Evolutionary conservation across 2,888 invertebrate species (phyloP).

Genomic region (Sicus ferrugineus): DNA sequence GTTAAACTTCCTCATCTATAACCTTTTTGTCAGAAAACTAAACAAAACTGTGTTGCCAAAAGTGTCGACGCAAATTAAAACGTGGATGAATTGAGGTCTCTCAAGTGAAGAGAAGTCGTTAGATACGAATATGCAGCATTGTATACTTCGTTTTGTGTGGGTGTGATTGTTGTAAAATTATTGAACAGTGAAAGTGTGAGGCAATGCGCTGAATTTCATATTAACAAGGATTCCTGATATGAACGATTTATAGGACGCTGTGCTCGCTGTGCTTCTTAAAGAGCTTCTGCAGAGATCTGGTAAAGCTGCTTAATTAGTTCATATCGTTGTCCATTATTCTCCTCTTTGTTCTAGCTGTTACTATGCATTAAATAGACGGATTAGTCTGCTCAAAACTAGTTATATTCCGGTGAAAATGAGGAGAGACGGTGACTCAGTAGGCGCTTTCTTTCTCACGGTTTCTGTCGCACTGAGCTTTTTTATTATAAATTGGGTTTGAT

Average conservation of each 20-base stretch:
- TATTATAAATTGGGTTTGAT: conserved; percentile 38
- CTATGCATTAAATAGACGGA: conserved; percentile 5
- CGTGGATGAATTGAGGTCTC: not conserved
- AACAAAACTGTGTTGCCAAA: conserved; percentile 10
- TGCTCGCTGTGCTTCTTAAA: conserved; percentile 7
- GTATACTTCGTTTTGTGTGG: no score
- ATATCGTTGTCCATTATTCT: conserved; percentile 29
- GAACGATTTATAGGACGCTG: conserved; percentile 1
- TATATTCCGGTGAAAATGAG: not conserved
- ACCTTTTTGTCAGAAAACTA: not conserved
- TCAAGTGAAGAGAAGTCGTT: not conserved
- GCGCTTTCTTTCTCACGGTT: conserved; percentile 9
- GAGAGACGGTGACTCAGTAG: conserved; percentile 2
- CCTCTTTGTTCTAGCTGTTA: conserved; percentile 34
- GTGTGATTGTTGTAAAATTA: conserved; percentile 13
- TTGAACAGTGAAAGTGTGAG: not conserved
- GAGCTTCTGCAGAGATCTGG: conserved; percentile 32
- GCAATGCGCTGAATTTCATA: not conserved
- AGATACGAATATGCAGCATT: no score
- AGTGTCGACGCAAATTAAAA: not conserved
- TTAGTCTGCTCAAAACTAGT: not conserved
- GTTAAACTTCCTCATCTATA: not conserved
- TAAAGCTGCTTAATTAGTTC: conserved; percentile 31
- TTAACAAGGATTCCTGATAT: conserved; percentile 4
- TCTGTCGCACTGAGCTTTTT: conserved; percentile 37